A percentile compares a stretch with the other conserved stretches of the same genome.
Conservation (phyloP, 2,888 invertebrate species). For the Synergus umbraculus region DNA sequence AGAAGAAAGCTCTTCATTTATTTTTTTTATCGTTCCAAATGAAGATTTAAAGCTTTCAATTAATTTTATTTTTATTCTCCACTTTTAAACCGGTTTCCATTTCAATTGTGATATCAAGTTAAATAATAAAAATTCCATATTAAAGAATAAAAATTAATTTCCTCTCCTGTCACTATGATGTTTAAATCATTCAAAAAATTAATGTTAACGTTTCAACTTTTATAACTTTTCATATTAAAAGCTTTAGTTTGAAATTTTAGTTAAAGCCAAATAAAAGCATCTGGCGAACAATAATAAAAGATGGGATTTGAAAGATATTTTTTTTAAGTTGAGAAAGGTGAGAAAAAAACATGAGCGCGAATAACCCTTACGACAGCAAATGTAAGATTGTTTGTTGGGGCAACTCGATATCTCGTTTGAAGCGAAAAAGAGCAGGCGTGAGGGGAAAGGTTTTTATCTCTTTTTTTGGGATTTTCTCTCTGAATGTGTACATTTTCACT, state of each 20-base stretch:
- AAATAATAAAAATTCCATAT: too few species aligned
- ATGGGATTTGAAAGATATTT: background rate
- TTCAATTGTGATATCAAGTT: too few species aligned
- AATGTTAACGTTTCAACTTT: background rate
- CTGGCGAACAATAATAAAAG: background rate
- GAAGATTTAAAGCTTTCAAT: background rate
- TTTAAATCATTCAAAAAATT: too few species aligned
- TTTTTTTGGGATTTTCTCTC: constrained; percentile 27
- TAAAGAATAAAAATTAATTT: too few species aligned
- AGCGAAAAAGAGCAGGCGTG: constrained; percentile 16
- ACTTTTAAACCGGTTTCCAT: background rate
- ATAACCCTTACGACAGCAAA: constrained; percentile 25
- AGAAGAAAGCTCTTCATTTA: background rate
- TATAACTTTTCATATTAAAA: background rate
- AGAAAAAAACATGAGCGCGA: background rate
- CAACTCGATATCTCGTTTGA: constrained; percentile 30
- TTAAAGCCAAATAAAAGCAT: background rate
- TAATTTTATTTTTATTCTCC: background rate
- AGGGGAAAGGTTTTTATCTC: background rate
- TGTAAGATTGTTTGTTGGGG: constrained; percentile 23
- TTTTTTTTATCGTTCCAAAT: background rate
- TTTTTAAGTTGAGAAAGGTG: background rate
- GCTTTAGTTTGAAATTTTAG: background rate
- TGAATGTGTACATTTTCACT: constrained; percentile 36
- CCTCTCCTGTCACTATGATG: too few species aligned